phyloP scores from a whole-genome alignment of 2,113 vertebrate species.

The Galbula dea region DNA sequence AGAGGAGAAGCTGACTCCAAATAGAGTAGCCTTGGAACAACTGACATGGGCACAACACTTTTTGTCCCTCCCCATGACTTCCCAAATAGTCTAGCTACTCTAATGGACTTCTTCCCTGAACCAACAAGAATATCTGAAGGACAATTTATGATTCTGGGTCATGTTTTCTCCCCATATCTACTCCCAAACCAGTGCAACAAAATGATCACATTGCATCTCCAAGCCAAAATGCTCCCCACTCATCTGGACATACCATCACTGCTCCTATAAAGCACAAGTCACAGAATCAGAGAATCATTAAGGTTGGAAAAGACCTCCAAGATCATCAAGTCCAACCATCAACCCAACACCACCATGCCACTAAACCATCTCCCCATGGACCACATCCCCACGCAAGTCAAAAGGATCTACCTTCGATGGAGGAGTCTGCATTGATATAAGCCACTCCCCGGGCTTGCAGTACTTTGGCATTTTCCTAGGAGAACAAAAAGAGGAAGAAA shows the following conservation, averaged over 20 bases:
- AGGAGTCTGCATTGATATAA: conserved; percentile 95
- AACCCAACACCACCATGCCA: too few relatives aligned
- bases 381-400: too few relatives aligned
- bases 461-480: conserved; percentile 88
- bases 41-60: not conserved
- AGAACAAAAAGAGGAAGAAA: not conserved
- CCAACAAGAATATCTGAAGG: not conserved
- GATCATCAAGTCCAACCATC: too few relatives aligned
- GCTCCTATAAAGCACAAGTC: not conserved
- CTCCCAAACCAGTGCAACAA: not conserved
- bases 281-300: too few relatives aligned
- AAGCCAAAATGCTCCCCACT: not conserved
- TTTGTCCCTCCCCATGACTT: not conserved
- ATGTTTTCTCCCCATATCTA: not conserved
- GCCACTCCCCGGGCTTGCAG: conserved; percentile 90
- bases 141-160: not conserved
- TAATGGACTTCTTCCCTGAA: not conserved
- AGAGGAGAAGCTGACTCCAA: not conserved
- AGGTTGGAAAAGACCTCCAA: too few relatives aligned
- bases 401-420: conserved; percentile 82
- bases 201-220: not conserved
- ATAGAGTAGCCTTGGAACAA: not conserved
- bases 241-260: not conserved
- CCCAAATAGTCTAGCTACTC: not conserved
- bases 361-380: too few relatives aligned